Evolutionary conservation across 2,888 invertebrate genomes (phyloP), one percentile per base, ranked within the genome.

Genomic region (Sesia bembeciformis): DNA sequence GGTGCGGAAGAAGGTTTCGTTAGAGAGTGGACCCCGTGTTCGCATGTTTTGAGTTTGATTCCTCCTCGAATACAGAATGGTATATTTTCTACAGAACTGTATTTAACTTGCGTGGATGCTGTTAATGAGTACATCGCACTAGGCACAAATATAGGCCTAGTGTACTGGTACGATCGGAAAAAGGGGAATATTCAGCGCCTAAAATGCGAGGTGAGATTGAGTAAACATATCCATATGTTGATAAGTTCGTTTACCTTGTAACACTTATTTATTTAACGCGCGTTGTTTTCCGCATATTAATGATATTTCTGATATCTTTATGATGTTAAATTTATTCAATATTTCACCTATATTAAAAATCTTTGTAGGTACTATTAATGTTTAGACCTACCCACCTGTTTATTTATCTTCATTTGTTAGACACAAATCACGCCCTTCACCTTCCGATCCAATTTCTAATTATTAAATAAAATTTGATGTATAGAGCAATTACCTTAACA

Each of bases 131-230:
- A 94, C 76, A 91, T 97, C 60, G 96, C 94, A 1, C 78, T 97
- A 54, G 97, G 97, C 3, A 96, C 95, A 3, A 96, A 96, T 82
- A 92, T 94, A 23, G 97, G 97, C 3, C 85, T 96, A 54, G 93
- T 97, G 40, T 97, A 96, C 77, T 96, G 97, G 94, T 97, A 94
- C 76, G 93, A 96, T 77, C 91, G 97, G 58, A 92, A 92, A 60
- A 94, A 92, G 49, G 94, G 93, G 53, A 93, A 93, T 63, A 90
- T 97, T 60, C 94, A 96, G 71, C 92, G 94, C 66, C 84, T 97
- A 3, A 90, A 94, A 73, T 94, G 95, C 67, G 96, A 96, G 92
- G 97, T 97, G 90, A 81, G 83, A 65, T 52, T 39, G 4, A n/a
- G 52, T 1, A 49, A 49, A 49, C 8, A 8, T 42, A 39, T 54